Base-by-base conservation (phyloP, 2,797 vertebrate species). In the Megaceryle alcyon region DNA sequence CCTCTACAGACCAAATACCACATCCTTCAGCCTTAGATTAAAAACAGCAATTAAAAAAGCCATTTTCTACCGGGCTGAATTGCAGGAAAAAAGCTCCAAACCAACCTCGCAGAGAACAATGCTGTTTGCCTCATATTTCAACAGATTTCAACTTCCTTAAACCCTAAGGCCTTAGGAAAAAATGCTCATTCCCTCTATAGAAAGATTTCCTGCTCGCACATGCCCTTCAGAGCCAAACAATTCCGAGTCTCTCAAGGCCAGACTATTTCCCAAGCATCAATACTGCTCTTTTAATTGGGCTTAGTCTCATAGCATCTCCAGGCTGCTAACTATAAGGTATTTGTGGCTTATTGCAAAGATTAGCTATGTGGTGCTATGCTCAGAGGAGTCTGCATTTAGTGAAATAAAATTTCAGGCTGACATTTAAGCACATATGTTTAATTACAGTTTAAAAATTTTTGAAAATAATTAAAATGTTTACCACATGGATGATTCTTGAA, bases 401-500 rank as follows among this genome's bases (percentile, higher is more conserved):
- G 78, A 53, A 21, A 4, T 7, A 1, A 33, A 33, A 10, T 53
- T 57, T 6, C 10, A 56, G 15, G 9, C 2, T 86, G 43, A 2
- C 11, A 48, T 4, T 49, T 43, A 43, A 59, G 10, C 31, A 87
- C 5, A 4, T 22, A 63, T 46, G 14, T 41, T 37, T 4, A 41
- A 65, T n/a, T 25, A 14, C 25, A 10, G 1, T 57, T 51, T n/a
- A 14, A 25, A 12, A 49, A 6, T 13, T 20, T 48, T 15, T 29
- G 1, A 21, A 44, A 90, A 57, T 18, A 7, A 39, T 3, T 20
- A 54, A 37, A 63, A 70, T 4, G 49, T 94, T 91, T 79, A 98
- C 98, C 97, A 6, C 26, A 48, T 21, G 37, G 44, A 57, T 33
- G 54, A 87, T 14, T 73, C 57, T 68, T 75, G 21, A 48, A 54